Conservation (phyloP, 2,888 invertebrate genomes). For the Petrophora chlorosata region DNA sequence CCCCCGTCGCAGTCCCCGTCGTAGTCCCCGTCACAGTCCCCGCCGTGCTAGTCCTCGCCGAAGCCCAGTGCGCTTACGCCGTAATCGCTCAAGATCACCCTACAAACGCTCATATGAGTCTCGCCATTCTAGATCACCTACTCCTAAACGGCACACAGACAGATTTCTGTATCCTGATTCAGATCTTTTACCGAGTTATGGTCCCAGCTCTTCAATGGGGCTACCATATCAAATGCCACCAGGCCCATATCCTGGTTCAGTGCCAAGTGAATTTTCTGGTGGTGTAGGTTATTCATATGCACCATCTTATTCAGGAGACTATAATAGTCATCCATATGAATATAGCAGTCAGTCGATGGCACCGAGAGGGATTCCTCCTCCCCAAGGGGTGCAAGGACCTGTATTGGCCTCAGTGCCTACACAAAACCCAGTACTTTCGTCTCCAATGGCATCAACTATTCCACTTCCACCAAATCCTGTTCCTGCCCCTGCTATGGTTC, state of each 20-base stretch:
- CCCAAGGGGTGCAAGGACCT: constrained; percentile 22
- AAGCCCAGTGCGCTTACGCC: constrained; percentile 14
- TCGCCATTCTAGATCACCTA: constrained; percentile 31
- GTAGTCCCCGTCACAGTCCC: constrained; percentile 35
- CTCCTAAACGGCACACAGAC: constrained; percentile 10
- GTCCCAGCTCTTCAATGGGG: neutral
- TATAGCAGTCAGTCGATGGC: constrained; percentile 44
- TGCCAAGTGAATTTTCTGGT: constrained; percentile 22
- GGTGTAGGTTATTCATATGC: constrained; percentile 33
- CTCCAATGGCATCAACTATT: constrained; percentile 37
- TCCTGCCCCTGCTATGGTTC: constrained; percentile 38
- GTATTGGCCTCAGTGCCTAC: constrained; percentile 29
- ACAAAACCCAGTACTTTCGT: constrained; percentile 44
- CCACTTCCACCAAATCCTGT: constrained; percentile 34
- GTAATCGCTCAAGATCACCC: constrained; percentile 23
- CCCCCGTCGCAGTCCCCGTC: constrained; percentile 26
- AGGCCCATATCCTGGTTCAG: constrained; percentile 24
- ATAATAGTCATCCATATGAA: constrained; percentile 47
- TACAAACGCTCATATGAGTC: constrained; percentile 7
- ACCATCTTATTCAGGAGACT: constrained; percentile 48
- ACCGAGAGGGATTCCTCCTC: constrained; percentile 35
- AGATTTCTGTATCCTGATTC: constrained; percentile 33
- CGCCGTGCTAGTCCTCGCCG: constrained; percentile 21
- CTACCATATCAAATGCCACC: constrained; percentile 25
- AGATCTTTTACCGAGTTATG: constrained; percentile 14